phyloP scores from a whole-genome alignment of 2,888 invertebrate species.

The Drosophila meridiana region DNA sequence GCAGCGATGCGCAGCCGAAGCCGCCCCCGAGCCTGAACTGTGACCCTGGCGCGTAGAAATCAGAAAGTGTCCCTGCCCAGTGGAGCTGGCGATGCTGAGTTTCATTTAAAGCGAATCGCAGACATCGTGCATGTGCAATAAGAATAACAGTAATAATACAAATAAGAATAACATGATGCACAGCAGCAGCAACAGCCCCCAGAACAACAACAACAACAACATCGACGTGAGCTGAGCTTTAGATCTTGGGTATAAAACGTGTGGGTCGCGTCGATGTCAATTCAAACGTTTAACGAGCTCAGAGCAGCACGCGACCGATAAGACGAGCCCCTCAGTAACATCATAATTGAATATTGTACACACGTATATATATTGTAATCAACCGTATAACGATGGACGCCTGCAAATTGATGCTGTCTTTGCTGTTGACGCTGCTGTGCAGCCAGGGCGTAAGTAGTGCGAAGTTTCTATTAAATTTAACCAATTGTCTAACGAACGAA shows the following conservation, averaged over 20 bases:
- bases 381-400: slow-evolving; percentile 34
- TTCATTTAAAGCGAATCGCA: slow-evolving; percentile 52
- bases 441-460: slow-evolving; percentile 47
- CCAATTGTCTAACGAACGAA: neutral
- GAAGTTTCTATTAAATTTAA: neutral
- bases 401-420: slow-evolving; percentile 51
- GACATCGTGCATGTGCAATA: slow-evolving; percentile 10
- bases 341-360: neutral
- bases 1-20: slow-evolving; percentile 18
- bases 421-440: slow-evolving; percentile 57
- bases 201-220: slow-evolving; percentile 11
- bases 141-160: slow-evolving; percentile 8
- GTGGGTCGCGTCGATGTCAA: slow-evolving; percentile 54
- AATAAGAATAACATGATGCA: neutral
- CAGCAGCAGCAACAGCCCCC: neutral
- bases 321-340: slow-evolving; percentile 26
- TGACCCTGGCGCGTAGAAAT: slow-evolving; percentile 30
- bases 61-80: slow-evolving; percentile 55
- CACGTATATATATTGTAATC: slow-evolving; percentile 1
- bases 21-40: slow-evolving; percentile 16
- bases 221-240: slow-evolving; percentile 31
- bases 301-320: slow-evolving; percentile 66
- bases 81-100: slow-evolving; percentile 13
- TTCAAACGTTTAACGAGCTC: slow-evolving; percentile 68
- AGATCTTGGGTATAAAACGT: slow-evolving; percentile 67